Percentiles rank a stretch among this genome's conserved stretches.
Conservation (phyloP, 2,888 invertebrate genomes). For the Bedellia somnulentella region DNA sequence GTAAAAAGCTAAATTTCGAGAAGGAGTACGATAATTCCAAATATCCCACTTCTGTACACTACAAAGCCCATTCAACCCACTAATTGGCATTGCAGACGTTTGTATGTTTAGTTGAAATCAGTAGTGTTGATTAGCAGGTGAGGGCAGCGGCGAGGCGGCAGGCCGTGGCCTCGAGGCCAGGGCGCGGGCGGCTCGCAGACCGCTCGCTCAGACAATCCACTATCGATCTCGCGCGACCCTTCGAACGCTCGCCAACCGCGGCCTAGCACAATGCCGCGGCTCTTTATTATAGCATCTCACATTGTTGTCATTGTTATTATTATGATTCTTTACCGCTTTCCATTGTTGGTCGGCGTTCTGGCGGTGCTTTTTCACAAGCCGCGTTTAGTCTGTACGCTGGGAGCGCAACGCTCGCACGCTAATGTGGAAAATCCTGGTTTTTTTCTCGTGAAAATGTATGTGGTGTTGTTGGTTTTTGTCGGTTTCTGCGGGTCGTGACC, state of each 20-base stretch:
- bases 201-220: conserved; percentile 2
- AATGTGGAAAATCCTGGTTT: conserved; percentile 49
- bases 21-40: too few species aligned
- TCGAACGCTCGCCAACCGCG: conserved; percentile 42
- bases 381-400: conserved; percentile 59
- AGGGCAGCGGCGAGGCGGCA: conserved; percentile 8
- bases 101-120: too few species aligned
- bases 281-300: conserved; percentile 63
- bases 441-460: conserved; percentile 47
- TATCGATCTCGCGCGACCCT: conserved; percentile 60
- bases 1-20: too few species aligned
- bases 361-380: conserved; percentile 61
- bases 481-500: conserved; percentile 27
- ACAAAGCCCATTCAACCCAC: too few species aligned
- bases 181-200: too few species aligned
- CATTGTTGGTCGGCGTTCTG: conserved; percentile 60
- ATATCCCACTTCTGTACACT: too few species aligned
- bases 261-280: conserved; percentile 57
- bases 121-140: conserved; percentile 2
- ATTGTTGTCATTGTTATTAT: conserved; percentile 64
- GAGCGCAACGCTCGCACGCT: conserved; percentile 59
- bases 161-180: conserved; percentile 26
- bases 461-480: conserved; percentile 27
- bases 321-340: conserved; percentile 63
- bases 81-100: too few species aligned